Evolutionary conservation across 2,797 vertebrate genomes (phyloP).

Genomic region (Hippoglossus hippoglossus): DNA sequence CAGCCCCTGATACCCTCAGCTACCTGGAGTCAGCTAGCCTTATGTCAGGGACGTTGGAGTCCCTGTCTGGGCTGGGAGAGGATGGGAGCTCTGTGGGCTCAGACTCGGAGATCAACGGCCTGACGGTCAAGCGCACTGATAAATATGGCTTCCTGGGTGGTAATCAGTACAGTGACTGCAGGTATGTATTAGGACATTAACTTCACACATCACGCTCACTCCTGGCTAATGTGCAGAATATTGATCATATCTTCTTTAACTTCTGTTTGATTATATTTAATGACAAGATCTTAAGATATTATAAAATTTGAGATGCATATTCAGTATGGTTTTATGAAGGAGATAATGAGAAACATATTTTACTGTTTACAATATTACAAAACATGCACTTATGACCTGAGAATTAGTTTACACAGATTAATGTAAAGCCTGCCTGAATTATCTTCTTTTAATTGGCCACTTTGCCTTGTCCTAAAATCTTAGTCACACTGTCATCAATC

Average conservation of each 20-base stretch:
- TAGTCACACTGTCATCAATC: constrained; percentile 27
- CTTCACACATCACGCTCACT: neutral
- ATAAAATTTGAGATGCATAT: no score
- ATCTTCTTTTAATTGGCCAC: constrained; percentile 29
- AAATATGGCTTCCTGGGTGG: constrained; percentile 94
- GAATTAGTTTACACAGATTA: constrained; percentile 18
- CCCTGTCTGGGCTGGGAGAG: constrained; percentile 87
- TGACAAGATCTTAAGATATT: neutral
- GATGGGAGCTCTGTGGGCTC: constrained; percentile 92
- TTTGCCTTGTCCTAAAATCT: neutral
- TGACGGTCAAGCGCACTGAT: constrained; percentile 87
- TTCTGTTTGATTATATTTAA: neutral
- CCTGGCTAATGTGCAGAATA: neutral
- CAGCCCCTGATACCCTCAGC: constrained; percentile 88
- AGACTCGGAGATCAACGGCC: constrained; percentile 91
- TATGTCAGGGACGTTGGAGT: constrained; percentile 93
- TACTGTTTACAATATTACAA: constrained; percentile 5
- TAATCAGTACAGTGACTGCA: constrained; percentile 85
- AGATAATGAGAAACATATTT: neutral
- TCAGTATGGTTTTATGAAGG: no score
- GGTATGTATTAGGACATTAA: constrained; percentile 68
- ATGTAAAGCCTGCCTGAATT: constrained; percentile 15
- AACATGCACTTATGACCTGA: neutral
- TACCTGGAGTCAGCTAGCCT: constrained; percentile 93
- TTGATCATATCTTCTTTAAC: neutral